Conservation (phyloP, 2,113 vertebrate species). For the Pollachius pollachius region DNA sequence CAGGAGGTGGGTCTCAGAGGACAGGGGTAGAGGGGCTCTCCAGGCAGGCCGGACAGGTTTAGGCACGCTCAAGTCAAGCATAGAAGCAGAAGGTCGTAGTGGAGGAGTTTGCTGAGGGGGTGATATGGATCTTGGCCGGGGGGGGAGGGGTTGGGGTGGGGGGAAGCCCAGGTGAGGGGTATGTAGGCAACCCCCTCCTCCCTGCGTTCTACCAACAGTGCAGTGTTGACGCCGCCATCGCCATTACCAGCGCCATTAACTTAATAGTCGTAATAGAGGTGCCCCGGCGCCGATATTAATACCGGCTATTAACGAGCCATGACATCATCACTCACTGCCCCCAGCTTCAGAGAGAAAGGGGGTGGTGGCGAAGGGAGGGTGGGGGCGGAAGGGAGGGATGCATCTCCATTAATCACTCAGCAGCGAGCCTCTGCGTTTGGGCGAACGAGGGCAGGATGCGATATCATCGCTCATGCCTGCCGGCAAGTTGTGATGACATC, state of each 20-base stretch:
- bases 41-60: no score
- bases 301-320: constrained; percentile 64
- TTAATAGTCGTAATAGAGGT: constrained; percentile 73
- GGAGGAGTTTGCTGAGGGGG: neutral
- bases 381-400: neutral
- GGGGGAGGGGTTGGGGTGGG: neutral
- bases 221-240: constrained; percentile 63
- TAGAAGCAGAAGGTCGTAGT: no score
- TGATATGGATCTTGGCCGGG: neutral
- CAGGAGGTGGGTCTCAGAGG: no score
- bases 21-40: no score
- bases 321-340: constrained; percentile 70
- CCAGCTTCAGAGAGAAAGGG: neutral
- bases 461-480: constrained; percentile 22
- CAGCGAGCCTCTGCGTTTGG: neutral
- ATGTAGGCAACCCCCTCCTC: constrained; percentile 44
- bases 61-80: no score
- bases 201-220: constrained; percentile 38
- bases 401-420: constrained; percentile 20
- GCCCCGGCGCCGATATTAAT: constrained; percentile 62
- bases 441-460: constrained; percentile 10
- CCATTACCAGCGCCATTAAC: constrained; percentile 76
- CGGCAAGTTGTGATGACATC: constrained; percentile 25
- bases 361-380: neutral
- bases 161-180: constrained; percentile 37